Base-by-base conservation (phyloP, 1,140 invertebrate genomes). In the Lordiphosa clarofinis region DNA sequence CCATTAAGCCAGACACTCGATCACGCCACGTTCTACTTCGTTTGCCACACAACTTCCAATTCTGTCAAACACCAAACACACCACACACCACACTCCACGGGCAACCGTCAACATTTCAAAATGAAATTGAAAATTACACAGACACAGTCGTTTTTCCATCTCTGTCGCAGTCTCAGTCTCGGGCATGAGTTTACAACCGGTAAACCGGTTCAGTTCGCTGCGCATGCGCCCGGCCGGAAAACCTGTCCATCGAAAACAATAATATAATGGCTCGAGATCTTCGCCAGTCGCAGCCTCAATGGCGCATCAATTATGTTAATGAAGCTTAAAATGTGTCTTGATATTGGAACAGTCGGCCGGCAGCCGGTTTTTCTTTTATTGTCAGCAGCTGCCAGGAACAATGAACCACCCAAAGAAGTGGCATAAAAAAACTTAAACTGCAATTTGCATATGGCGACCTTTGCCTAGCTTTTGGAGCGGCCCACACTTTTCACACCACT, bases 241-340 rank as follows among this genome's bases (percentile, higher is more conserved):
- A 81, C 75, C 75, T 81, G 75, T 81, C 75, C 66, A 56, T 10
- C 66, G 49, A 43, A 64, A 64, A 36, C 64, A 68, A 82, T 72
- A 72, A 75, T 72, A 68, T 74, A 75, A 67, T 82, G 76, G 61
- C 67, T 57, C 64, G 53, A 10, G 7, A 31, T 31, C 28, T 31
- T 31, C 28, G 28, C 65, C 64, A 73, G 56, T 39, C 37, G 12
- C 50, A 38, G 69, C 46, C 44, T 67, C 75, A 82, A 81, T 82
- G 75, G 76, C 76, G 76, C 76, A 82, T 82, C 76, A 82, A 82
- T 82, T 84, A 82, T 82, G 76, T 82, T 82, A 82, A 82, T 82
- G 76, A 82, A 82, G 76, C 72, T 82, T 69, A 65, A 55, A 82
- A 69, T 82, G 72, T 81, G 67, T 57, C 71, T 82, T 82, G 72